Evolutionary conservation across 2,113 vertebrate species (phyloP).

Genomic region (Tyrannus savana): DNA sequence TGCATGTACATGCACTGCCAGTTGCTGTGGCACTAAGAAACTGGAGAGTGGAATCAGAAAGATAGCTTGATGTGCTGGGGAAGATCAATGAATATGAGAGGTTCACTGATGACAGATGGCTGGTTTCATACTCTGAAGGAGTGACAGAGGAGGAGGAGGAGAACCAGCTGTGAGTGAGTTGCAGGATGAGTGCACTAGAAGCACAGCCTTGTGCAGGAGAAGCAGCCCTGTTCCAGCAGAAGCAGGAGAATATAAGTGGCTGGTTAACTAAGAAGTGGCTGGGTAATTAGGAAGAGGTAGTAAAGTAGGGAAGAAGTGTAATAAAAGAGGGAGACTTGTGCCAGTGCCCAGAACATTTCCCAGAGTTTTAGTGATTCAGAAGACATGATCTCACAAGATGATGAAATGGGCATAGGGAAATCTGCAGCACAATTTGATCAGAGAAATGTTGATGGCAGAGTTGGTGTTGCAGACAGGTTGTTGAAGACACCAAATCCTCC

Average conservation of each 20-base stretch:
- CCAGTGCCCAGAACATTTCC: not conserved
- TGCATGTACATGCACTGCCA: not conserved
- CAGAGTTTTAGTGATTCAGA: conserved; percentile 33
- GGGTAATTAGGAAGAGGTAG: conserved; percentile 12
- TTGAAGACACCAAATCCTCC: conserved; percentile 10
- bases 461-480: conserved; percentile 26
- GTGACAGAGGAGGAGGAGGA: conserved; percentile 69
- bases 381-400: not conserved
- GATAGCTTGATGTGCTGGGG: conserved; percentile 22
- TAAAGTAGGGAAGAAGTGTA: conserved; percentile 40
- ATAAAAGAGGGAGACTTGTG: not conserved
- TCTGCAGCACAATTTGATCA: conserved; percentile 13
- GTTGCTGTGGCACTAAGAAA: conserved; percentile 3
- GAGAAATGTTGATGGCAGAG: conserved; percentile 29
- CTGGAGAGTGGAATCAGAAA: conserved; percentile 12
- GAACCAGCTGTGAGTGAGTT: conserved; percentile 65
- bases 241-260: not conserved
- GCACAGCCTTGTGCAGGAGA: not conserved
- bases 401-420: not conserved
- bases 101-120: conserved; percentile 63
- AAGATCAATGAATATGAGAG: conserved; percentile 69
- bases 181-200: conserved; percentile 54
- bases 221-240: conserved; percentile 29
- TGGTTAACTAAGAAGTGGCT: not conserved
- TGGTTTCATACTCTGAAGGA: conserved; percentile 63